Evolutionary conservation across 1,140 invertebrate genomes (phyloP), one percentile per base, ranked within the genome.

Genomic region (Diorhabda elongata): DNA sequence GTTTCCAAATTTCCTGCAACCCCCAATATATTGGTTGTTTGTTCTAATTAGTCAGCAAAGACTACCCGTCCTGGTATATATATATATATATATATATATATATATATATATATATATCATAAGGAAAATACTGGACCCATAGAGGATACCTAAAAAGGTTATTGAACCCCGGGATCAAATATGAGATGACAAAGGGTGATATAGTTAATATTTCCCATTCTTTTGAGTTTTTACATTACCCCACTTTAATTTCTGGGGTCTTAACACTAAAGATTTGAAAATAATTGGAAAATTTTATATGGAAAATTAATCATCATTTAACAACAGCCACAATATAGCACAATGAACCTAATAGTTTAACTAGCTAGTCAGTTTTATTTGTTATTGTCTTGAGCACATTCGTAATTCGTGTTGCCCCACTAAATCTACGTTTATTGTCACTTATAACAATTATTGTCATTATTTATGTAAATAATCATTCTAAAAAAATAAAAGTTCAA

Each of bases 271-370:
- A 60, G 11, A 6, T 9, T 11, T 6, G 6, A 7, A 3, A 41
- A 60, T 11, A 9, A 42, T 60, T 9, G 7, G 59, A 65, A 57
- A 11, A 56, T 57, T 65, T 42, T 41, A 65, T 65, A 65, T 44
- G 52, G 64, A 57, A 65, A 65, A 65, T 56, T 58, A 58, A 65
- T 65, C 42, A 56, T 67, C 9, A 60, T 60, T 44, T 7, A 56
- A 41, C 26, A 67, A 67, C 66, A 67, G 66, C 66, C 66, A 60
- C 42, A 61, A 61, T 67, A 67, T 67, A 67, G 66, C 66, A 67
- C 66, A 67, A 61, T 60, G 43, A 45, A 67, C 59, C 57, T 2
- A 61, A 57, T 65, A 26, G 41, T 26, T 65, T 43, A 42, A 65
- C 43, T 65, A 52, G 45, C 58, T 42, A 43, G 42, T 57, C 9